Evolutionary conservation across 2,888 invertebrate species (phyloP).

Genomic region (Leptothorax acervorum): DNA sequence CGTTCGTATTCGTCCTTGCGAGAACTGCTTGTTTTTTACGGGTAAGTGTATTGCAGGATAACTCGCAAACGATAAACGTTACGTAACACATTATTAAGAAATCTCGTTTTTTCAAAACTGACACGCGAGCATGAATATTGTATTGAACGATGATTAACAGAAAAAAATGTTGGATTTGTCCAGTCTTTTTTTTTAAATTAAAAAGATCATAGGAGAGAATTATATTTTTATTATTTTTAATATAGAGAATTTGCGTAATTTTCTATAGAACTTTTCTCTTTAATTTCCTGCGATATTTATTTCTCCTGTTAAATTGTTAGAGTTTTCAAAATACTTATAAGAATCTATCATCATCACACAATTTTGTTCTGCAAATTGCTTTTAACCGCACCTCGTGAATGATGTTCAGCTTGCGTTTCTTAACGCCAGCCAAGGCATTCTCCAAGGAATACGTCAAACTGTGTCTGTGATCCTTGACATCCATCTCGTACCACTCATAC

Average conservation of each 20-base stretch:
- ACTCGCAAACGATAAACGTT: slow-evolving; percentile 52
- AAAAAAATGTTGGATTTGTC: neutral
- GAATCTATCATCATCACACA: neutral
- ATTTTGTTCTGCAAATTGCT: neutral
- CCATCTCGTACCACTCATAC: slow-evolving; percentile 52
- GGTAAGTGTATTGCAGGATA: slow-evolving; percentile 4
- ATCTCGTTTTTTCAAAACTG: neutral
- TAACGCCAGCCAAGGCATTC: slow-evolving; percentile 55
- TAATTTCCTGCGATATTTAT: neutral
- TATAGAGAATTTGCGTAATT: neutral
- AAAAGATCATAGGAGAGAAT: neutral
- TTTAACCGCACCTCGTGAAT: slow-evolving; percentile 68
- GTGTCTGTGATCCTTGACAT: slow-evolving; percentile 67
- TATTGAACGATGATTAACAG: neutral
- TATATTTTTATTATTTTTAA: neutral
- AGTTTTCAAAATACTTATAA: neutral
- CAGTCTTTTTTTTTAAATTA: neutral
- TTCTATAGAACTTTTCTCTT: neutral
- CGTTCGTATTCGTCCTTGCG: slow-evolving; percentile 2
- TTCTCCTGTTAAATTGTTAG: neutral
- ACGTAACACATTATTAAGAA: slow-evolving; percentile 44
- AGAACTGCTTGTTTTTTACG: slow-evolving; percentile 16
- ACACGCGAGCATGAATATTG: neutral
- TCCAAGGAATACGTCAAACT: slow-evolving; percentile 71
- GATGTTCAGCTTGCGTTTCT: slow-evolving; percentile 29